Conservation (phyloP, 2,888 invertebrate genomes). For the Troides oblongomaculatus region DNA sequence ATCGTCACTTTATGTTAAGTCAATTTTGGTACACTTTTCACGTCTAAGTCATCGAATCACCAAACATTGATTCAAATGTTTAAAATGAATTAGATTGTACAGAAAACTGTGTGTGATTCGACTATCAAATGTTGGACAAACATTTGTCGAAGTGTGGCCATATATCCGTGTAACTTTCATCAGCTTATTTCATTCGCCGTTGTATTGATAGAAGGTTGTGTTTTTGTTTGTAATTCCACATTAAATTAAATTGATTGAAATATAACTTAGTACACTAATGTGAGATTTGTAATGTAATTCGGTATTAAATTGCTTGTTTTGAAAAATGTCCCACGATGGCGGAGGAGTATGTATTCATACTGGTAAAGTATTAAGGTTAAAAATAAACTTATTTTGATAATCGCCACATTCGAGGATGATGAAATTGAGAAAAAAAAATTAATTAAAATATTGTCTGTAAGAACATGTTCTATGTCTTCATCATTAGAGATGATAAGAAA, state of each 20-base stretch:
- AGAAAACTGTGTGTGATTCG: too few relatives aligned
- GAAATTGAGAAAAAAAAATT: too few relatives aligned
- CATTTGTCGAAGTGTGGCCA: background rate
- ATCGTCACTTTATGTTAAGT: too few relatives aligned
- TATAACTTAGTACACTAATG: background rate
- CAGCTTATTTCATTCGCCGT: background rate
- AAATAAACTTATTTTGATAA: too few relatives aligned
- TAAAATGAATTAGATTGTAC: too few relatives aligned
- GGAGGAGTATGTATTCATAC: background rate
- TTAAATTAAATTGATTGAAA: background rate
- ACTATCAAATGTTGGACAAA: background rate
- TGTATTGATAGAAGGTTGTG: background rate
- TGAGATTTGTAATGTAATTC: background rate
- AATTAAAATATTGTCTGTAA: too few relatives aligned
- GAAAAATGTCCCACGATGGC: background rate
- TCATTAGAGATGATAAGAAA: too few relatives aligned
- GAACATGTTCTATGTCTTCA: too few relatives aligned
- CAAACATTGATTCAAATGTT: too few relatives aligned
- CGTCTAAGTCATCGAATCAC: too few relatives aligned
- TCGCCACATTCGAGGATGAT: too few relatives aligned
- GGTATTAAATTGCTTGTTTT: background rate
- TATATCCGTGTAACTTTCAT: background rate
- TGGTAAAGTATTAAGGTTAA: background rate
- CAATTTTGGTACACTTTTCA: too few relatives aligned
- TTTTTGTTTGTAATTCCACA: background rate